These are phyloP conservation scores for Hyperopisus bebe DNA, from an alignment of 2,113 vertebrate genomes.

Conservation along the genomic window DNA sequence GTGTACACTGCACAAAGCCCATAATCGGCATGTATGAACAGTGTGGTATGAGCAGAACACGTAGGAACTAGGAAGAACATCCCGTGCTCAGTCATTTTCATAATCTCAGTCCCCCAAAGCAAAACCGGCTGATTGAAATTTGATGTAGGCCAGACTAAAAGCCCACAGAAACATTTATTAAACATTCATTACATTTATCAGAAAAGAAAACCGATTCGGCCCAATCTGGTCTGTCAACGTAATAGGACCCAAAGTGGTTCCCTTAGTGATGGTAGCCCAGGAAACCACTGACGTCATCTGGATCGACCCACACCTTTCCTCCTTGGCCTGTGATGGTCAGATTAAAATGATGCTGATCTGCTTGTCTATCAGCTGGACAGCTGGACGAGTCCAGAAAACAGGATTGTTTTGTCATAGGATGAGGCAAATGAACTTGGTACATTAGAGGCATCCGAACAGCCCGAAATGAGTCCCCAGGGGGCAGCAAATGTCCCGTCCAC, in stretches of 20 bases:
- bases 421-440: neutral
- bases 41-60: neutral
- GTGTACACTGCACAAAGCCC: neutral
- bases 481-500: neutral
- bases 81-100: neutral
- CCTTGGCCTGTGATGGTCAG: constrained; percentile 25
- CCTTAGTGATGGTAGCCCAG: neutral
- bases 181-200: neutral
- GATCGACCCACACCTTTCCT: constrained; percentile 21
- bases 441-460: neutral
- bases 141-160: neutral
- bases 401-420: neutral
- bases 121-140: neutral
- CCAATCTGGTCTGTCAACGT: neutral
- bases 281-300: neutral
- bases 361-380: neutral
- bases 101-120: neutral
- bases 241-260: neutral
- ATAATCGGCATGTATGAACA: neutral
- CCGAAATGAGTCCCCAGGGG: neutral
- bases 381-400: neutral
- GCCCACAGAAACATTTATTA: neutral
- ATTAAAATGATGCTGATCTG: constrained; percentile 21
- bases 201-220: neutral
- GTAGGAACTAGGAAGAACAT: neutral